Evolutionary conservation across 2,888 invertebrate genomes (phyloP), one percentile per base, ranked within the genome.

Genomic region (Acholoe squamosa): DNA sequence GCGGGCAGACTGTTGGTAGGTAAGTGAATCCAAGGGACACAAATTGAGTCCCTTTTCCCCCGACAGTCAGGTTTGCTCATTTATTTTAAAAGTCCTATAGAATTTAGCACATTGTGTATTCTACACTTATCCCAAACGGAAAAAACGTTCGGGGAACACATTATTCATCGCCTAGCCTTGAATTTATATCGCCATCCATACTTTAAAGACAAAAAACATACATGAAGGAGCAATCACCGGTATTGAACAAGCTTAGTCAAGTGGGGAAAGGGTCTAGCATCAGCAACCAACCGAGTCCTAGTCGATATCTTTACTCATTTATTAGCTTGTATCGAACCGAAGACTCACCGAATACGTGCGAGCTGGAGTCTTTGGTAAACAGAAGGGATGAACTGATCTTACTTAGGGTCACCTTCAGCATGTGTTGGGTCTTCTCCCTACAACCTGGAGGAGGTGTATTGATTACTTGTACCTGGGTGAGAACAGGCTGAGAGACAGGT

Each of bases 301-400:
- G 28, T 71, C 71, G 28, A 71, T 71, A 71, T 71, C 31, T 71
- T 31, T 71, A 71, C 71, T 71, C 71, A 71, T 71, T 71, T 71
- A 71, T 71, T 71, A 7, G 71, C 31, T 71, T 71, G 71, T 71
- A 71, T 71, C 71, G 71, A 71, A 71, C 71, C 31, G 71, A 28
- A 28, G 71, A 28, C 71, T 28, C 25, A 0, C 5, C 28, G 71
- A 28, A n/a, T 25, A 71, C 71, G 3, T 71, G 71, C 31, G 71
- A 71, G 25, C 71, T 71, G 31, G 31, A 71, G 71, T 71, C 71
- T 71, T 71, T 25, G 71, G 71, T 71, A 71, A 25, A 71, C 71
- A 71, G 14, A 25, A 19, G 7, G 61, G 12, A 7, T 61, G 71
- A 16, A 28, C 71, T 71, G 31, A 71, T 61, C 61, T 61, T 31